Percentiles rank a stretch among this genome's conserved stretches.
These are phyloP conservation scores for Dendroctonus valens DNA, from an alignment of 1,140 invertebrate genomes.

Conservation along the genomic window DNA sequence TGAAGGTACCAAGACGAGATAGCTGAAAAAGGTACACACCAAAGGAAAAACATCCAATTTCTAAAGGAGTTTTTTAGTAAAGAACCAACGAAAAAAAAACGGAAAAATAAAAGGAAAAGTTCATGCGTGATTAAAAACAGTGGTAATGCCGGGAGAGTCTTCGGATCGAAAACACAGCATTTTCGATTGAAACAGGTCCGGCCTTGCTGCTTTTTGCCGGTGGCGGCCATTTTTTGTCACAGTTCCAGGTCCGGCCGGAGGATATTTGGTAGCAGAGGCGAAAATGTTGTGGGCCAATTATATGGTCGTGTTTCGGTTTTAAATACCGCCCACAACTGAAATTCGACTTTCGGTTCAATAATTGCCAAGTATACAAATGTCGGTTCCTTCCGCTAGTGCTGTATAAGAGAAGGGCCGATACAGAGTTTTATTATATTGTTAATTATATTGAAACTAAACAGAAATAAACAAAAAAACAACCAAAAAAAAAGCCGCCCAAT, in stretches of 20 bases:
- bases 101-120: too few relatives aligned
- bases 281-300: conserved; percentile 16
- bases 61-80: too few relatives aligned
- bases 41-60: too few relatives aligned
- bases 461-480: too few relatives aligned
- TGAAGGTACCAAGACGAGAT: too few relatives aligned
- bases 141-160: conserved; percentile 25
- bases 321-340: conserved; percentile 16
- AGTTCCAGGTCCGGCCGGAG: conserved; percentile 29
- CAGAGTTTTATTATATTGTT: conserved; percentile 2
- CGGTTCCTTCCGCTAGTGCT: conserved; percentile 72
- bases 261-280: conserved; percentile 19
- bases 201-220: conserved; percentile 21
- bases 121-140: conserved; percentile 1
- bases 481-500: neutral
- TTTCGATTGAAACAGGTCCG: conserved; percentile 27
- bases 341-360: conserved; percentile 3
- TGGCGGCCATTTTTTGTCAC: conserved; percentile 29
- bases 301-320: conserved; percentile 16
- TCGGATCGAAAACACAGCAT: conserved; percentile 24
- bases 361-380: conserved; percentile 18
- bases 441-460: too few relatives aligned
- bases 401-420: conserved; percentile 75
- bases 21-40: too few relatives aligned
- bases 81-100: too few relatives aligned